Evolutionary conservation across 2,888 invertebrate species (phyloP), one percentile per base, ranked within the genome.

Genomic region (Pachymerium ferrugineum): DNA sequence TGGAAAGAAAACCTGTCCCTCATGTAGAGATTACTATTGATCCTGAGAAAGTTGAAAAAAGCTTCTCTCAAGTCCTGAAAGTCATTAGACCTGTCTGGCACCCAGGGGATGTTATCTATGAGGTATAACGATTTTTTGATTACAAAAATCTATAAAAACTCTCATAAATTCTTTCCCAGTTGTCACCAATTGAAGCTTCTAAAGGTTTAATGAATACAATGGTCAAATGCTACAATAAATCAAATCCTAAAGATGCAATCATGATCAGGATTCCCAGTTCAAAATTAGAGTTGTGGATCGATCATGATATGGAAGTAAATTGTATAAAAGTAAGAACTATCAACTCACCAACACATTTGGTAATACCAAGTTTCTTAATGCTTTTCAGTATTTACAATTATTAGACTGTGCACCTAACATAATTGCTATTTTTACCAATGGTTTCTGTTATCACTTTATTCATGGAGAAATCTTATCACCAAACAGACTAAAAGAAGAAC

Each of bases 391-490:
- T 3, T 30, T 69, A 0, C 16, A 69, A 0, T 19, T 10, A 2
- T 19, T 69, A 19, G 69, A 35, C n/a, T 71, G 71, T 38, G 71
- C 71, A 38, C 71, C 71, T 14, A 16, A 35, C 1, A 25, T 71
- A 19, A 8, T 71, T 12, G 71, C 71, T 6, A 25, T n/a, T 2
- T 71, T 71, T 16, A 71, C 33, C n/a, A 71, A 71, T 38, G 71
- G 71, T 6, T 71, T 71, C 16, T 71, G 71, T 25, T 71, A 71
- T 14, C 19, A 71, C 33, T 71, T 38, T 25, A 28, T 71, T 28
- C 22, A 33, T n/a, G 71, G 71, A 33, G 71, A 33, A 38, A 22
- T 38, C 10, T 38, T 71, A 12, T 12, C 19, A 25, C 38, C 19
- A 10, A 8, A 10, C 22, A 31, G 38, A n/a, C 33, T 71, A 33